These are phyloP conservation scores for Xanthorhoe designata DNA, from an alignment of 2,888 invertebrate genomes.

Conservation along the genomic window DNA sequence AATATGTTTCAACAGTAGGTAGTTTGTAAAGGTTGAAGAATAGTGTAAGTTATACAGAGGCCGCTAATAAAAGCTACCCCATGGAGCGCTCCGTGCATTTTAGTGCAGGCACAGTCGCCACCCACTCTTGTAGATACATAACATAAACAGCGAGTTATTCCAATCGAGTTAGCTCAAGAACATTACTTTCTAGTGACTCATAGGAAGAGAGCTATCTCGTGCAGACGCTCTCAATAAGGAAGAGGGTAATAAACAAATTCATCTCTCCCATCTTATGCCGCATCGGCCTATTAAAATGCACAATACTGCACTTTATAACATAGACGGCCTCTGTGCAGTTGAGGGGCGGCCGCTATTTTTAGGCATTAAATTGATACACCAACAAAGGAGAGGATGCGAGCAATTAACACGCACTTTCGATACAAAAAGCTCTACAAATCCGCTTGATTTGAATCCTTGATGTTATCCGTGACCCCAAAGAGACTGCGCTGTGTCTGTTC, in stretches of 20 bases:
- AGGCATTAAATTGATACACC: conserved; percentile 80
- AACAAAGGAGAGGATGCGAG: conserved; percentile 81
- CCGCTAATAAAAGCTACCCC: conserved; percentile 41
- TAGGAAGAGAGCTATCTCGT: conserved; percentile 84
- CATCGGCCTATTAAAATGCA: conserved; percentile 82
- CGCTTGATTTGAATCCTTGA: conserved; percentile 53
- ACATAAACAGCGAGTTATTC: conserved; percentile 66
- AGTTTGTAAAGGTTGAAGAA: conserved; percentile 17
- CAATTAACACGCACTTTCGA: conserved; percentile 81
- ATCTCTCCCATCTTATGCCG: conserved; percentile 83
- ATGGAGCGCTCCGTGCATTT: conserved; percentile 36
- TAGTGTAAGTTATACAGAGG: conserved; percentile 24
- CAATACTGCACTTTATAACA: conserved; percentile 83
- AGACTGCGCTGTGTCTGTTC: conserved; percentile 47
- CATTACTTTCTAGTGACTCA: conserved; percentile 85
- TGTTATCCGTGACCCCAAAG: conserved; percentile 56
- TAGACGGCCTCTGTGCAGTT: conserved; percentile 62
- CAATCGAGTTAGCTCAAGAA: conserved; percentile 78
- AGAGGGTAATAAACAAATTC: conserved; percentile 85
- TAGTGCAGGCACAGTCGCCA: conserved; percentile 45
- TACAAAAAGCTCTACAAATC: conserved; percentile 58
- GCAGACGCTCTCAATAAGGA: conserved; percentile 85
- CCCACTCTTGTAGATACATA: conserved; percentile 52
- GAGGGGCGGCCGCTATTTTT: conserved; percentile 80
- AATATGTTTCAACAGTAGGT: conserved; percentile 1